These are phyloP conservation scores for Australoheros facetus DNA, from an alignment of 2,797 vertebrate species.

Conservation along the genomic window DNA sequence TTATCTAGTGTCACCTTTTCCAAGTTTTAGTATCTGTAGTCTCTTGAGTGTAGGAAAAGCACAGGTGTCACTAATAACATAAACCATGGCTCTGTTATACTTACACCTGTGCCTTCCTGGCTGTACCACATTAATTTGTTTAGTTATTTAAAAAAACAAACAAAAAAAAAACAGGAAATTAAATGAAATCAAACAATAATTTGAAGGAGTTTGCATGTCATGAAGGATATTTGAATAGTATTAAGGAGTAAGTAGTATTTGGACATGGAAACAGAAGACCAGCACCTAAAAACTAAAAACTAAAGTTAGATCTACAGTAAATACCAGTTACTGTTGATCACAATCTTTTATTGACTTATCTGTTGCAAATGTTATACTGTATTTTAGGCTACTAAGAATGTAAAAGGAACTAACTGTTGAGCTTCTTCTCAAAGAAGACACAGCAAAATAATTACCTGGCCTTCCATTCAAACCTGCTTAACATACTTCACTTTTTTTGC, in stretches of 20 bases:
- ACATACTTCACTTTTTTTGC: slow-evolving; percentile 66
- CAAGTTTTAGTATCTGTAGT: not conserved
- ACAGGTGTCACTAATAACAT: not conserved
- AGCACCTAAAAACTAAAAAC: too few relatives aligned
- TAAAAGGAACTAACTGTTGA: not conserved
- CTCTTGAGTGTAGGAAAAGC: not conserved
- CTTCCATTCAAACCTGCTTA: slow-evolving; percentile 39
- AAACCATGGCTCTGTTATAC: not conserved
- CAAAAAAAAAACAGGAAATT: too few relatives aligned
- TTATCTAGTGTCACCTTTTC: too few relatives aligned
- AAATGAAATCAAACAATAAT: not conserved
- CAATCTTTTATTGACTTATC: not conserved
- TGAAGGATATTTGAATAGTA: not conserved
- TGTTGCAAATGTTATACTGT: not conserved
- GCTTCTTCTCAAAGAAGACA: not conserved
- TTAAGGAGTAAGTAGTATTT: not conserved
- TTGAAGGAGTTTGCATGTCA: not conserved
- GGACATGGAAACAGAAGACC: too few relatives aligned
- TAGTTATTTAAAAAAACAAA: not conserved
- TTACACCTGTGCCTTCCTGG: not conserved
- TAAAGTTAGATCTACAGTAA: too few relatives aligned
- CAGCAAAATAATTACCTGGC: not conserved
- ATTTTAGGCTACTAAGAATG: too few relatives aligned
- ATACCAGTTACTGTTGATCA: not conserved
- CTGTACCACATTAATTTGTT: not conserved